Evolutionary conservation across 2,113 vertebrate species (phyloP), one percentile per base, ranked within the genome.

Genomic region (Tetrax tetrax): DNA sequence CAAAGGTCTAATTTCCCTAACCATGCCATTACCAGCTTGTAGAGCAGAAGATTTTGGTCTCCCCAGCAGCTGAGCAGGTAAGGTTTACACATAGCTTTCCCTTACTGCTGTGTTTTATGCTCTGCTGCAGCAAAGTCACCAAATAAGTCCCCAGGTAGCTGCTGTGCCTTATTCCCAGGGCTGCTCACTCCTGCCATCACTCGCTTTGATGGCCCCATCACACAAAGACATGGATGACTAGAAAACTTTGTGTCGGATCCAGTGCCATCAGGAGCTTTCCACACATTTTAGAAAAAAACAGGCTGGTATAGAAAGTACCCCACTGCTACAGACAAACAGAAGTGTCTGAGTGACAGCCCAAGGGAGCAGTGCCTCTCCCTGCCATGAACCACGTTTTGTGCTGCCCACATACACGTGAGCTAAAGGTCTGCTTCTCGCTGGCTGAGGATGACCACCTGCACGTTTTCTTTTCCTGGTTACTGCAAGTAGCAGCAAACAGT

Each of bases 401-500:
- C 33, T 12, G 20, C n/a, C 82, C 53, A 31, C n/a, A 7, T 33
- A 17, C 7, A 71, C 7, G 2, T 51, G 53, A 87, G 23, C 38
- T 38, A 38, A 38, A 83, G 57, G 56, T 47, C 59, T 43, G 56
- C 54, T 61, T 43, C 54, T 48, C 3, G 4, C 53, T 66, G 47
- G 27, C 3, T 2, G 41, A 61, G 23, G 24, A 28, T 17, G 15
- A n/a, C 0, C 3, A 53, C 23, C 38, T 5, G 4, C 12, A 3
- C 11, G 7, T 22, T 50, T 47, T 79, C 4, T 51, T 83, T 59
- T 68, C 48, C 12, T 33, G 17, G 15, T 14, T 41, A 16, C 29
- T 3, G 1, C 24, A 54, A 85, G 22, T 35, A 59, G 22, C 31
- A 63, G 25, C 0, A 0, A 68, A 54, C 33, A 33, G 18, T 4